Base-by-base conservation (phyloP, 2,113 vertebrate genomes). In the Rhinogobius similis region DNA sequence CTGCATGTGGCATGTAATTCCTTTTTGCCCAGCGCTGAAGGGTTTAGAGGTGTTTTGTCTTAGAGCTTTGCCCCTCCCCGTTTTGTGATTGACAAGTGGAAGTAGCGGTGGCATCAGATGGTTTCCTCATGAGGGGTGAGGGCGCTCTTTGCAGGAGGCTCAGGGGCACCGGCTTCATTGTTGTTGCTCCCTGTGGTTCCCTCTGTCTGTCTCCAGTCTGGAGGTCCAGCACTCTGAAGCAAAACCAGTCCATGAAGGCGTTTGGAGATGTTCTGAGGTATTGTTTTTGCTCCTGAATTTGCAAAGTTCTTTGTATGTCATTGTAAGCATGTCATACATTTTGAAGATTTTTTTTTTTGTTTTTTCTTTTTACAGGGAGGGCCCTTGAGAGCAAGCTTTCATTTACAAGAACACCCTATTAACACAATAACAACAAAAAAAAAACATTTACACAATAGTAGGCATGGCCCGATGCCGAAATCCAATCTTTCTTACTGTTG, bases 51-150 rank as follows among this genome's bases (percentile, higher is more conserved):
- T 24, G 65, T 46, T 77, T 82, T 88, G 68, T 84, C 68, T 68
- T 84, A 74, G 61, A 52, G 53, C 56, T 11, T 63, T 13, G 48
- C 86, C 86, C 88, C 75, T 89, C 90, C 92, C 90, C 91, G 89
- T 77, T 53, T 69, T 75, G 65, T 91, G 92, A 93, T 87, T 92
- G 92, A 92, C 92, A 91, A 83, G 88, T 77, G 72, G 82, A 86
- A 73, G 83, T 82, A 87, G 89, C 73, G 83, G 86, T 89, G 91
- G 88, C 86, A 91, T 93, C 88, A 88, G 90, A 93, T 92, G 87
- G 87, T 85, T 93, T 90, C 86, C 88, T 46, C 2, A 50, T n/a
- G 6, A n/a, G 20, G 46, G 46, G 46, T 50, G 89, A 88, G 79
- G 83, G 85, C 75, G 82, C 75, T 50, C 75, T 73, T 72, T 77